Evolutionary conservation across 2,797 vertebrate species (phyloP).

Genomic region (Hydrophis major): DNA sequence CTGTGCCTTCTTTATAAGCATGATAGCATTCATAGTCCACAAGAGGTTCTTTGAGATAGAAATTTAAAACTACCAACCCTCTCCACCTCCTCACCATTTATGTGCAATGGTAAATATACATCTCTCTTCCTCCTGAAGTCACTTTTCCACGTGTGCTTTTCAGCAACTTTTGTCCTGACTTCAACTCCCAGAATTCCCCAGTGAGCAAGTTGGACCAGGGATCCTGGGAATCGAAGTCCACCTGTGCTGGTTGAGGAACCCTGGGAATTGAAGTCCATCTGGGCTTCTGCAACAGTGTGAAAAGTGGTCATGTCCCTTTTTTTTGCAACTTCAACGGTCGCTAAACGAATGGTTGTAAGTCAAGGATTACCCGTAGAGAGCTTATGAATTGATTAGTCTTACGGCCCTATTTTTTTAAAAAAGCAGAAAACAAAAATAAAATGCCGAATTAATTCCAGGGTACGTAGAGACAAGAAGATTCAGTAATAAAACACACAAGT

Average conservation of each 20-base stretch:
- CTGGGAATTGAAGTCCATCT: neutral
- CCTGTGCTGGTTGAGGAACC: neutral
- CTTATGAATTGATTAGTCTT: neutral
- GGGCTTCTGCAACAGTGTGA: neutral
- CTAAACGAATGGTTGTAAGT: neutral
- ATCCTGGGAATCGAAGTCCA: neutral
- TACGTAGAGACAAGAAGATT: neutral
- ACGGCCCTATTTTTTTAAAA: neutral
- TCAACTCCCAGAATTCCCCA: neutral
- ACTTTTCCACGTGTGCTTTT: neutral
- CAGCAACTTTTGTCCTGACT: neutral
- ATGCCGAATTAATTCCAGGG: neutral
- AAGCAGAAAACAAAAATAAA: neutral
- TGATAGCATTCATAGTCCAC: too few relatives aligned
- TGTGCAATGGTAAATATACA: too few relatives aligned
- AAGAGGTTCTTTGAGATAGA: too few relatives aligned
- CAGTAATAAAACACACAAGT: neutral
- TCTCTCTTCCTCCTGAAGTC: too few relatives aligned
- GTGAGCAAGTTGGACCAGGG: too few relatives aligned
- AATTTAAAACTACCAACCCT: too few relatives aligned
- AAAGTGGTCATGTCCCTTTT: neutral
- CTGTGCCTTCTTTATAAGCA: too few relatives aligned
- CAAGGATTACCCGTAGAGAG: neutral
- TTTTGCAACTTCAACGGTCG: neutral
- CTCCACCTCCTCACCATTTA: too few relatives aligned